Evolutionary conservation across 2,888 invertebrate genomes (phyloP).

Genomic region (Tridacna gigas): DNA sequence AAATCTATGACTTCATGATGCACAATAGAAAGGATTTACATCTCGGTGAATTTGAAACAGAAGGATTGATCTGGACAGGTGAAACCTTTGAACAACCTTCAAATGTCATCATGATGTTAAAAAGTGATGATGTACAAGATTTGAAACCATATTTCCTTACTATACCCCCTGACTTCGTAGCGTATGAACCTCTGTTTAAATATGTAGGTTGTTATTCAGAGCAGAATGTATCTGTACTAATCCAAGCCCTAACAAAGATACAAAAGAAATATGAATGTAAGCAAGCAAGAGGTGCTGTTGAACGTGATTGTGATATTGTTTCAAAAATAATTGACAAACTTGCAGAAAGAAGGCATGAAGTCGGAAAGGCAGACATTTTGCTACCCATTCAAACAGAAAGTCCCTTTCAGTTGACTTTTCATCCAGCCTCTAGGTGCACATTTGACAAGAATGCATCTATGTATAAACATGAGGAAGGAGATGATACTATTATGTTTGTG

Average conservation of each 20-base stretch:
- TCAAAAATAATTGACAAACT: conserved; percentile 49
- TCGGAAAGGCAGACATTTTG: conserved; percentile 23
- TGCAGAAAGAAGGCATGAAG: conserved; percentile 15
- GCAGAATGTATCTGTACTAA: conserved; percentile 40
- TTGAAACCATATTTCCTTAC: conserved; percentile 55
- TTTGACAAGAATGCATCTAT: conserved; percentile 49
- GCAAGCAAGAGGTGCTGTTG: neutral
- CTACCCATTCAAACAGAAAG: conserved; percentile 41
- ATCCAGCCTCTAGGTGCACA: conserved; percentile 43
- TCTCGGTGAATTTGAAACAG: neutral
- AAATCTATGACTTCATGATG: neutral
- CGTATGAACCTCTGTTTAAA: conserved; percentile 38
- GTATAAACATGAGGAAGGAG: conserved; percentile 44
- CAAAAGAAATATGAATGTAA: conserved; percentile 27
- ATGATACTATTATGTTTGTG: conserved; percentile 56
- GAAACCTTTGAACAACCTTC: conserved; percentile 46
- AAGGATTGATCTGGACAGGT: conserved; percentile 58
- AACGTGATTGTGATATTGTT: conserved; percentile 45
- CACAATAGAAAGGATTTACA: neutral
- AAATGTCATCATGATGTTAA: conserved; percentile 27
- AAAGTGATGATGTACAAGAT: conserved; percentile 29
- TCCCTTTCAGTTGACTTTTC: conserved; percentile 14
- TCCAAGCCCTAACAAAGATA: conserved; percentile 39
- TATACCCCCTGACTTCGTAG: conserved; percentile 53
- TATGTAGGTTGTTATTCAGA: conserved; percentile 42